Evolutionary conservation across 2,888 invertebrate genomes (phyloP).

Genomic region (Parnassius orleans): DNA sequence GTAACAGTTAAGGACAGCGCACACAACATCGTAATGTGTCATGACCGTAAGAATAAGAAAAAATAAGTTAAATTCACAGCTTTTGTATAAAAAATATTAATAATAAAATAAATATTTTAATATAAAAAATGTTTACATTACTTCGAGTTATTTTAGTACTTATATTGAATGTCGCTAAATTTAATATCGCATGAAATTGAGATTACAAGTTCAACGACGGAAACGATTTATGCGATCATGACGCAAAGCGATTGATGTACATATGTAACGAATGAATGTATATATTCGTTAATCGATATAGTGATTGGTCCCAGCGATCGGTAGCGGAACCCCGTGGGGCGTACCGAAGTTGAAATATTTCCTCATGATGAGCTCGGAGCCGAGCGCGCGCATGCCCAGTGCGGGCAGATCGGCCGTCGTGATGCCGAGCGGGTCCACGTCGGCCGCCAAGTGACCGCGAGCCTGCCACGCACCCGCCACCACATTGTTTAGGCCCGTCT

Average conservation of each 20-base stretch:
- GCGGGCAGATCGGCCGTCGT: slow-evolving; percentile 84
- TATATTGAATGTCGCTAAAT: no score
- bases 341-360: slow-evolving; percentile 81
- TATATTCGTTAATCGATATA: slow-evolving; percentile 11
- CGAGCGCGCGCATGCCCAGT: slow-evolving; percentile 74
- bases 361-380: slow-evolving; percentile 81
- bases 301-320: slow-evolving; percentile 9
- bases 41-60: slow-evolving; percentile 9
- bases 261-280: slow-evolving; percentile 15
- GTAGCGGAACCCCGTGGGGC: slow-evolving; percentile 43
- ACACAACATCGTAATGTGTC: slow-evolving; percentile 41
- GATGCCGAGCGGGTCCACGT: slow-evolving; percentile 96
- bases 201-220: background rate
- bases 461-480: slow-evolving; percentile 83
- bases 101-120: no score
- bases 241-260: slow-evolving; percentile 18
- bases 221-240: slow-evolving; percentile 14
- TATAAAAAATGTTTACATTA: no score
- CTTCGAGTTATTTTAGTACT: no score
- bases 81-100: no score
- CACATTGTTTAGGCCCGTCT: slow-evolving; percentile 57
- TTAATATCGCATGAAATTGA: no score
- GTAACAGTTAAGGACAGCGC: slow-evolving; percentile 35
- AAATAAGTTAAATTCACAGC: background rate
- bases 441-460: slow-evolving; percentile 96